Conservation (phyloP, 2,888 invertebrate genomes). For the Drosophila limbata region DNA sequence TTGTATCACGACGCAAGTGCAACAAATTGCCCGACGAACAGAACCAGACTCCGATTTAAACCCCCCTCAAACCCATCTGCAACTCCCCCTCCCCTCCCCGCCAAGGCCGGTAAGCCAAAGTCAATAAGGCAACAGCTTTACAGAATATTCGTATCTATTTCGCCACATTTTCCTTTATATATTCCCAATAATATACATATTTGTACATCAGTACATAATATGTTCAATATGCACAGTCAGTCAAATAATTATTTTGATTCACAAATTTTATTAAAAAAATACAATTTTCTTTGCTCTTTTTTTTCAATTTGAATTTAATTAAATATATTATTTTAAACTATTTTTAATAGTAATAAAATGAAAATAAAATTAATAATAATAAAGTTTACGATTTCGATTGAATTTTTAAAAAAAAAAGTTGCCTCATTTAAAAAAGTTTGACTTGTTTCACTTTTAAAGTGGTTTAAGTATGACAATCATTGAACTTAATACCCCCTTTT, state of each 20-base stretch:
- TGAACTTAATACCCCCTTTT: not conserved
- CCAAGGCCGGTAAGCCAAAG: constrained; percentile 10
- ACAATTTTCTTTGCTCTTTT: no score
- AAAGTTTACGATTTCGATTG: no score
- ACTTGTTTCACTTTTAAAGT: no score
- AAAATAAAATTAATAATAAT: no score
- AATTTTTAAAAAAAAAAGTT: no score
- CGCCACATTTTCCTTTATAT: not conserved
- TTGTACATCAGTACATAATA: not conserved
- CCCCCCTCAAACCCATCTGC: not conserved
- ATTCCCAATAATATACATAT: not conserved
- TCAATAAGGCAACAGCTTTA: constrained; percentile 27
- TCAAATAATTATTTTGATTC: no score
- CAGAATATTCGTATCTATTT: constrained; percentile 7
- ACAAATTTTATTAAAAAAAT: not conserved
- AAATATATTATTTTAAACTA: no score
- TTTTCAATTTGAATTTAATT: no score
- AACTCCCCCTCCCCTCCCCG: not conserved
- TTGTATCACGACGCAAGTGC: constrained; percentile 71
- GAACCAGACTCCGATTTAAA: not conserved
- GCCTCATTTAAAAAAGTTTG: no score
- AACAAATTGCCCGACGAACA: constrained; percentile 62
- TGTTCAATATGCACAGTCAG: no score
- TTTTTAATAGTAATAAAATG: no score
- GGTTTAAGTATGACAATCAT: not conserved